phyloP scores from a whole-genome alignment of 2,797 vertebrate species.

The Champsocephalus esox region DNA sequence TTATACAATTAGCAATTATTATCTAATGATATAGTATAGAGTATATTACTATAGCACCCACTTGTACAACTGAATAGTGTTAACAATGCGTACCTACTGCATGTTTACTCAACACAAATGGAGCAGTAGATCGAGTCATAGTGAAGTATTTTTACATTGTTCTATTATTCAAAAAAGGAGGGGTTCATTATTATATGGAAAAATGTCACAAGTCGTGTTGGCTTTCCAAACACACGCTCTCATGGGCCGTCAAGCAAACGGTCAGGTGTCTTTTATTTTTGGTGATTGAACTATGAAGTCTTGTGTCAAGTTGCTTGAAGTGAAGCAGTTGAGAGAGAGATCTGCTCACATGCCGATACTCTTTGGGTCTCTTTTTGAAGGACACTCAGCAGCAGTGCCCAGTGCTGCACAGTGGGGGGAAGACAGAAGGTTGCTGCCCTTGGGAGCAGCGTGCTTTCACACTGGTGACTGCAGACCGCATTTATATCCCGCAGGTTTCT shows the following conservation, averaged over 20 bases:
- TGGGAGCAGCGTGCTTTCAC: constrained; percentile 49
- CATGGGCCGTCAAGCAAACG: constrained; percentile 55
- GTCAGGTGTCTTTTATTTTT: constrained; percentile 73
- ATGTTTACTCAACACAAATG: no score
- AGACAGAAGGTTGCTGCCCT: constrained; percentile 56
- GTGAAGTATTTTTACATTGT: neutral
- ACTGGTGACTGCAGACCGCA: constrained; percentile 39
- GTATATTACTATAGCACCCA: no score
- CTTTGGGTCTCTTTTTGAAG: constrained; percentile 72
- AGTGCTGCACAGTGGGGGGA: constrained; percentile 57
- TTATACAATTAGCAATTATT: no score
- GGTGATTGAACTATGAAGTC: constrained; percentile 68
- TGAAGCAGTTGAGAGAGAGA: constrained; percentile 59
- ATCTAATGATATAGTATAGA: no score
- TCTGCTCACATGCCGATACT: constrained; percentile 62
- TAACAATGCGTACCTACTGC: neutral
- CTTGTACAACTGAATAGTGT: neutral
- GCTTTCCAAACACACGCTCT: constrained; percentile 26
- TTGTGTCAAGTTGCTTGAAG: constrained; percentile 71
- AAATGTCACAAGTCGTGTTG: no score
- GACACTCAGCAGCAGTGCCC: constrained; percentile 54
- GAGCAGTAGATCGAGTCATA: neutral
- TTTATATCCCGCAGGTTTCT: constrained; percentile 32
- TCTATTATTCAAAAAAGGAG: no score
- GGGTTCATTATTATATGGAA: no score